Base-by-base conservation (phyloP, 2,888 invertebrate genomes). In the Cerastis rubricosa region DNA sequence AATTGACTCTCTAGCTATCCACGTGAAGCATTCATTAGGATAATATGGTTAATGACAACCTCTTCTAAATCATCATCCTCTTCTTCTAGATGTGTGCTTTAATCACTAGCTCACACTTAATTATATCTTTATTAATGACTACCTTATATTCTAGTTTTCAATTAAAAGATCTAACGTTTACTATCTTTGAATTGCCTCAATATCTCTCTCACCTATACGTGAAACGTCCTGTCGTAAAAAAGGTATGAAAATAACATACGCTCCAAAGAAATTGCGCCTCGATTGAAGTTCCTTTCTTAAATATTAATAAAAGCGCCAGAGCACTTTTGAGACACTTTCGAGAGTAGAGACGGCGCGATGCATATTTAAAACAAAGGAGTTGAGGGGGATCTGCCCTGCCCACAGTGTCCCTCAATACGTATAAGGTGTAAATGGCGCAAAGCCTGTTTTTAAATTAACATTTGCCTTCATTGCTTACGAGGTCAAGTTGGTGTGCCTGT, bases 291-390 rank as follows among this genome's bases (percentile, higher is more conserved):
- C 87, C 91, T 90, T 93, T 93, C 92, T 95, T 91, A 94, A 95
- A 95, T 95, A 95, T 95, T 95, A 94, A 95, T 91, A 93, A 93
- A 93, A 93, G 92, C 93, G 90, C 92, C 91, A 89, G 89, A 91
- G 91, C 91, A 92, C 93, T 94, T 94, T 92, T 90, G 93, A 93
- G 92, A 93, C 93, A 93, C 92, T 94, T 92, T 92, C 90, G 84
- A 88, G 89, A 92, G 93, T 90, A 91, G 92, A 94, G 91, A 92
- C 91, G 92, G 90, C 85, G 90, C 90, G 90, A 91, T 95, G 93
- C 94, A 96, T 96, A 94, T 95, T 95, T 95, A 94, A 95, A 93
- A 93, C 90, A 92, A 93, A 91, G 91, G 91, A 91, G 89, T 78
- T 80, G 77, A 80, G 78, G 87, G 80, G 71, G 80, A 61, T 61